Evolutionary conservation across 2,888 invertebrate species (phyloP), one percentile per base, ranked within the genome.

Genomic region (Andricus quercusramuli): DNA sequence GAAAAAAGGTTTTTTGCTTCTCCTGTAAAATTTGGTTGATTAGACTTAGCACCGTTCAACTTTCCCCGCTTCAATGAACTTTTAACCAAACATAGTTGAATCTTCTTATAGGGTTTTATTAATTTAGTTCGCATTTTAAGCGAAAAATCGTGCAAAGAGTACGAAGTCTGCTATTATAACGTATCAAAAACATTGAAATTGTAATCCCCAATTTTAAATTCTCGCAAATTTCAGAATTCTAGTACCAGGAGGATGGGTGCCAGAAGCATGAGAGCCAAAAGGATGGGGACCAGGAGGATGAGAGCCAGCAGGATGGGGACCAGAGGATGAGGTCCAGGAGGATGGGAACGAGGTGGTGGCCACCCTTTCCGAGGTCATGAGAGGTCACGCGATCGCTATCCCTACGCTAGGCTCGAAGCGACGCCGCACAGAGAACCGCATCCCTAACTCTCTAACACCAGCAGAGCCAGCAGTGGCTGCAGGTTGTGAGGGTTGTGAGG

Each of bases 361-460:
- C 80, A 76, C 66, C 79, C 78, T 79, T 70, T 70, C 78, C 80
- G 84, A 83, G 84, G 84, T 84, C 84, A 84, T 83, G 80, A 74
- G 89, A 88, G 90, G 88, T 89, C 90, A 88, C 83, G 85, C 85
- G 84, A 88, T 88, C 85, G 87, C 87, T 85, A 88, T 85, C 85
- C 86, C 84, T 76, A 81, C 81, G 83, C 80, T 80, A 74, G 78
- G 68, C 79, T 59, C 82, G 68, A 64, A 64, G 17, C 29, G 22
- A 29, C 64, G 65, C 66, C 44, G 44, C 81, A 62, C 59, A 78
- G 64, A 80, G 81, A 77, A 79, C 80, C 74, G 78, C 79, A 74
- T 80, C 77, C 78, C 67, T 29, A 47, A 78, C 80, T 47, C 80
- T 47, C 59, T 80, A 77, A 80, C 79, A 79, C 41, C 44, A 56